Evolutionary conservation across 2,797 vertebrate species (phyloP).

Genomic region (Micropoecilia bifurca): DNA sequence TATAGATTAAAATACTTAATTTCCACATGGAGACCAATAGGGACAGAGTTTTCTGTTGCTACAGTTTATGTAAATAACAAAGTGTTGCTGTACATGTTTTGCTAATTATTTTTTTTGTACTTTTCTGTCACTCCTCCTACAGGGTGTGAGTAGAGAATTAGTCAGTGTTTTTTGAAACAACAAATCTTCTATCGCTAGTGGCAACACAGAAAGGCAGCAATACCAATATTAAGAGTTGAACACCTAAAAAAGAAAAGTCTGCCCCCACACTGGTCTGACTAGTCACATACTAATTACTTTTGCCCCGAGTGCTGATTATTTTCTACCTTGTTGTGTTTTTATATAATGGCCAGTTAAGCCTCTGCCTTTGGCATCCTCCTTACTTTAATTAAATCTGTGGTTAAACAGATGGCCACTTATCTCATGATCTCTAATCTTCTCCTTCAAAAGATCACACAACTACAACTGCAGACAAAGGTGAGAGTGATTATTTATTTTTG

Average conservation of each 20-base stretch:
- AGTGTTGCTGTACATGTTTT: background rate
- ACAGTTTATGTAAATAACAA: background rate
- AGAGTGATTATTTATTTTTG: background rate
- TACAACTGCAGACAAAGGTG: background rate
- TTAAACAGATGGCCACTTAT: constrained; percentile 59
- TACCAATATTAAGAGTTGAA: background rate
- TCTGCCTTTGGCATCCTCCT: constrained; percentile 34
- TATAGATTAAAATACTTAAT: background rate
- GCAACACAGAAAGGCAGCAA: background rate
- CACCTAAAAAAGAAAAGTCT: background rate
- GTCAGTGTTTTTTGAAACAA: background rate
- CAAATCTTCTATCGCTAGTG: background rate
- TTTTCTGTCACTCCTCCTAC: background rate
- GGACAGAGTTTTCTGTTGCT: background rate
- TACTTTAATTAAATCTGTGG: constrained; percentile 75
- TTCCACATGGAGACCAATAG: background rate
- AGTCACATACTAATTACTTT: constrained; percentile 11
- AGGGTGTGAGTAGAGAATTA: background rate
- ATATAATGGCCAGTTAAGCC: constrained; percentile 43
- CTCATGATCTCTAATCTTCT: constrained; percentile 67
- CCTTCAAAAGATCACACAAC: constrained; percentile 40
- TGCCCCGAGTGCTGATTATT: constrained; percentile 13
- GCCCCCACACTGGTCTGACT: background rate
- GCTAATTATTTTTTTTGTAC: background rate
- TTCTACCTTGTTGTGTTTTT: constrained; percentile 62